A percentile compares a stretch with the other conserved stretches of the same genome.
Evolutionary conservation across 2,888 invertebrate species (phyloP).

Genomic region (Agonopterix heracliana): DNA sequence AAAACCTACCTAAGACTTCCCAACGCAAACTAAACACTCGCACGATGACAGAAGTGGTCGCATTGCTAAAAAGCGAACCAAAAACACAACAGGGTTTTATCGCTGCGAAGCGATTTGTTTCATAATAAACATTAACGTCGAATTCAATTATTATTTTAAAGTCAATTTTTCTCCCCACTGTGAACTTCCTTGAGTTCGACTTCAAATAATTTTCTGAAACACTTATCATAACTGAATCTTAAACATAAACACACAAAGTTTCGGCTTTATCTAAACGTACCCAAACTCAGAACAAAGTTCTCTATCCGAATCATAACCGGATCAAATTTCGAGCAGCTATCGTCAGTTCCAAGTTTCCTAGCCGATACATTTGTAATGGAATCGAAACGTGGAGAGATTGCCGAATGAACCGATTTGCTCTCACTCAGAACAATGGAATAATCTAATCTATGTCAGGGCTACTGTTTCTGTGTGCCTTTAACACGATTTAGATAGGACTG

Average conservation of each 20-base stretch:
- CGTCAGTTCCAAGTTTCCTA: slow-evolving; percentile 23
- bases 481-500: too few species aligned
- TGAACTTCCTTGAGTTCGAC: neutral
- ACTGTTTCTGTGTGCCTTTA: too few species aligned
- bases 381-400: slow-evolving; percentile 34
- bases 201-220: neutral
- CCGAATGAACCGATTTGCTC: slow-evolving; percentile 8
- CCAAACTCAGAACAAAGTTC: neutral
- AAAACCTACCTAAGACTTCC: too few species aligned
- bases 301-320: slow-evolving; percentile 25
- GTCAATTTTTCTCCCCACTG: neutral
- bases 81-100: too few species aligned
- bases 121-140: neutral
- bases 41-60: too few species aligned
- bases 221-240: neutral
- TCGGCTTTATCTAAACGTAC: neutral
- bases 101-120: too few species aligned
- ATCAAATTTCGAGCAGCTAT: slow-evolving; percentile 32
- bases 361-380: slow-evolving; percentile 36
- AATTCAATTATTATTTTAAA: neutral
- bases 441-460: slow-evolving; percentile 8
- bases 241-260: neutral
- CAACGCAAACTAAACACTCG: too few species aligned
- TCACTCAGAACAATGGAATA: slow-evolving; percentile 19
- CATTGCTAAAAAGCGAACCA: too few species aligned